These are phyloP conservation scores for Pherbina coryleti DNA, from an alignment of 2,888 invertebrate species.

Conservation along the genomic window DNA sequence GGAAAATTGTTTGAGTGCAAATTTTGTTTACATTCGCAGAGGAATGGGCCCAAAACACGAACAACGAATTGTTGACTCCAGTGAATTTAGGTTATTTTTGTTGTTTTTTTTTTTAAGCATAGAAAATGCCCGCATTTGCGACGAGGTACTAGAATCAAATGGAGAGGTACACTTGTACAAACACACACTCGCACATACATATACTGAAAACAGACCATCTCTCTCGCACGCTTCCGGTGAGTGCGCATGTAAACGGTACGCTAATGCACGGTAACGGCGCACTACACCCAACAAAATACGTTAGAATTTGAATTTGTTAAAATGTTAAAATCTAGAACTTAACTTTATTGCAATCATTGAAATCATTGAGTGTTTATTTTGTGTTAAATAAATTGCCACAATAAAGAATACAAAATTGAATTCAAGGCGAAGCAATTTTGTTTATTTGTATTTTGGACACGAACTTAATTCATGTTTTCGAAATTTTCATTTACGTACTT, in stretches of 20 bases:
- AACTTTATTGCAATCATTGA: background rate
- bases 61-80: background rate
- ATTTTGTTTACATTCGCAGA: constrained; percentile 12
- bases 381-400: background rate
- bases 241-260: background rate
- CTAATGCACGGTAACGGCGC: background rate
- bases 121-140: constrained; percentile 4
- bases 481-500: constrained; percentile 1
- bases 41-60: background rate
- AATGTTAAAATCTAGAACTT: background rate
- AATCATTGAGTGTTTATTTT: background rate
- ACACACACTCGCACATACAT: background rate
- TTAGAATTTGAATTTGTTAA: background rate
- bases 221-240: constrained; percentile 35
- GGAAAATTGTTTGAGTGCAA: background rate
- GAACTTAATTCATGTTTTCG: background rate
- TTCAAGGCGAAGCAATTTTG: background rate
- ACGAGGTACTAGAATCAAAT: background rate
- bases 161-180: background rate
- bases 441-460: constrained; percentile 5
- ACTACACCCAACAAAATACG: background rate
- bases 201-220: background rate
- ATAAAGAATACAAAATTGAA: background rate
- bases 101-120: background rate
- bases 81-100: background rate